Evolutionary conservation across 2,113 vertebrate species (phyloP).

Genomic region (Rhabdomys dilectus): DNA sequence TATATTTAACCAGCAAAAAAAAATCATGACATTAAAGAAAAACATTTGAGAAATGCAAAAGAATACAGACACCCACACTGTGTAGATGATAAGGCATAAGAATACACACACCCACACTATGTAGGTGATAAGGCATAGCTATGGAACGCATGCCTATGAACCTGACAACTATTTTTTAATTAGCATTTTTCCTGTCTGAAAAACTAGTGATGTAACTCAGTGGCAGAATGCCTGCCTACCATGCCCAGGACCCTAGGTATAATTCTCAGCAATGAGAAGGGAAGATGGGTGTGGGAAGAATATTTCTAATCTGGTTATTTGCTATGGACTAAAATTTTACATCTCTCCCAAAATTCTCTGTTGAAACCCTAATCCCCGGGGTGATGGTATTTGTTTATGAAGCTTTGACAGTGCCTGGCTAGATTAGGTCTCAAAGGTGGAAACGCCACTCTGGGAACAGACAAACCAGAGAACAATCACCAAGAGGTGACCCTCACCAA

Average conservation of each 20-base stretch:
- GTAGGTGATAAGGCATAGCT: neutral
- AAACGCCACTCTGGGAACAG: neutral
- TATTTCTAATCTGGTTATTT: neutral
- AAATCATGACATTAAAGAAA: constrained; percentile 1
- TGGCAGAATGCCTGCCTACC: neutral
- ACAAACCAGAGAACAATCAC: neutral
- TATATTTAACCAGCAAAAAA: constrained; percentile 51
- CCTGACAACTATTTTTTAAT: neutral
- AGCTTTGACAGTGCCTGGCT: neutral
- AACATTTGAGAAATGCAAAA: constrained; percentile 44
- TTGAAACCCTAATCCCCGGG: neutral
- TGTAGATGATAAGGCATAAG: neutral
- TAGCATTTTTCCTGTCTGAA: neutral
- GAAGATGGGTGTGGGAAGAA: neutral
- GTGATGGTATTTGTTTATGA: neutral
- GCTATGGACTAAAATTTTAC: neutral
- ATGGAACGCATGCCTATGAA: neutral
- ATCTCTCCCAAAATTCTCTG: neutral
- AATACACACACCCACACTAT: neutral
- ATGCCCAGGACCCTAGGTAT: neutral
- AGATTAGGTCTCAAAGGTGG: neutral
- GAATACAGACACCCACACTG: neutral
- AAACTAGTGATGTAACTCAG: neutral
- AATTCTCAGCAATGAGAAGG: neutral
- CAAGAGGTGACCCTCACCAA: neutral